Evolutionary conservation across 1,140 invertebrate species (phyloP).

Genomic region (Telenomus remus): DNA sequence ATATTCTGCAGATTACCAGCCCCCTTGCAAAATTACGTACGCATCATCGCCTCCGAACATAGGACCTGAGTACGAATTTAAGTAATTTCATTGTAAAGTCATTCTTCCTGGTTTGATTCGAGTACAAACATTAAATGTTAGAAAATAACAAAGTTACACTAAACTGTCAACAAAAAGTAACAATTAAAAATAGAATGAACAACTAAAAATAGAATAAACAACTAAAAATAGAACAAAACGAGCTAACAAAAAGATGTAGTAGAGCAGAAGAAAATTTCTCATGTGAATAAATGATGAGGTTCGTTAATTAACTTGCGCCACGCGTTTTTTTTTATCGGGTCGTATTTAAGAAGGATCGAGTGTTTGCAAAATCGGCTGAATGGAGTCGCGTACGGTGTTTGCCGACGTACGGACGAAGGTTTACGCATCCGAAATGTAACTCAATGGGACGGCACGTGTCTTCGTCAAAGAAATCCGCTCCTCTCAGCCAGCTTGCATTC

Average conservation of each 20-base stretch:
- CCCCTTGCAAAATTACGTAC: constrained; percentile 65
- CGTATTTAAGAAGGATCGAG: constrained; percentile 35
- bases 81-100: constrained; percentile 52
- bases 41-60: constrained; percentile 65
- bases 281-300: constrained; percentile 1
- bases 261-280: neutral
- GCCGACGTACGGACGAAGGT: constrained; percentile 28
- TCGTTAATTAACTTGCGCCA: constrained; percentile 15
- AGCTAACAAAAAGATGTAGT: neutral
- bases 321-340: constrained; percentile 6
- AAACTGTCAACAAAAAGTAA: too few relatives aligned
- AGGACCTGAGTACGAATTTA: constrained; percentile 26
- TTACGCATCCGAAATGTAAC: constrained; percentile 51
- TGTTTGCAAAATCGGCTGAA: constrained; percentile 30
- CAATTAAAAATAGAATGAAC: too few relatives aligned
- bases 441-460: constrained; percentile 63
- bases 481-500: constrained; percentile 47
- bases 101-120: constrained; percentile 37
- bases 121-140: constrained; percentile 2
- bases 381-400: constrained; percentile 34
- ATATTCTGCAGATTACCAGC: constrained; percentile 60
- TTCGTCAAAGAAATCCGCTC: constrained; percentile 60
- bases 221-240: neutral
- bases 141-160: too few relatives aligned
- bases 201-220: neutral